Evolutionary conservation across 2,113 vertebrate genomes (phyloP).

Genomic region (Poeciliopsis prolifica): DNA sequence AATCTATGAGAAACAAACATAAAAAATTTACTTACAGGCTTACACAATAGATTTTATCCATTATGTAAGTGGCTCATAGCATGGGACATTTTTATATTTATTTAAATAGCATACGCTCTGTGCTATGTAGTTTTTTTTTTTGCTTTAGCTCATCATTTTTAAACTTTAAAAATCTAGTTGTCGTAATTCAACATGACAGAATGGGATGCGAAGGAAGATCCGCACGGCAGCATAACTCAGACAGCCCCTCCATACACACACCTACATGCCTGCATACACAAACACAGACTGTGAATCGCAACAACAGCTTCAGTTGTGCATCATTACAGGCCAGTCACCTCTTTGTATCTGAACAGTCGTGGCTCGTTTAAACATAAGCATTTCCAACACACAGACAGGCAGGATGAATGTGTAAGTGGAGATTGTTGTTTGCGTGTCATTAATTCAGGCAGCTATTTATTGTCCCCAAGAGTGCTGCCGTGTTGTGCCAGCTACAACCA

Average conservation of each 20-base stretch:
- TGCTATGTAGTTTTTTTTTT: conserved; percentile 5
- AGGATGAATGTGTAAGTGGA: conserved; percentile 45
- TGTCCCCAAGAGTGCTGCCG: conserved; percentile 42
- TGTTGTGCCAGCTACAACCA: conserved; percentile 28
- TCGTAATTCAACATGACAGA: conserved; percentile 50
- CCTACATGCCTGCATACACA: no score
- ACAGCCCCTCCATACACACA: conserved; percentile 2
- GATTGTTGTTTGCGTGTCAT: conserved; percentile 49
- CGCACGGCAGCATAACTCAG: not conserved
- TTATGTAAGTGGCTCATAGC: not conserved
- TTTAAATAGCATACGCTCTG: conserved; percentile 1
- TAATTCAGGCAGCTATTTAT: conserved; percentile 57
- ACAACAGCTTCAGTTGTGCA: conserved; percentile 33
- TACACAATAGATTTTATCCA: no score
- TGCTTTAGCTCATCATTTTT: conserved; percentile 41
- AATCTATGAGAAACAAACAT: not conserved
- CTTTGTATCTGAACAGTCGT: conserved; percentile 4
- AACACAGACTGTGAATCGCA: conserved; percentile 18
- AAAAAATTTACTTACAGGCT: not conserved
- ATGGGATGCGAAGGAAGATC: conserved; percentile 13
- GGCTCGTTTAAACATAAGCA: conserved; percentile 51
- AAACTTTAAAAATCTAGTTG: conserved; percentile 44
- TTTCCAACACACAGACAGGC: conserved; percentile 7
- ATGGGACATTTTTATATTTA: conserved; percentile 6
- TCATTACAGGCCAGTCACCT: conserved; percentile 18